Percentiles rank a stretch among this genome's conserved stretches.
Evolutionary conservation across 2,113 vertebrate species (phyloP).

Genomic region (Salvator merianae): DNA sequence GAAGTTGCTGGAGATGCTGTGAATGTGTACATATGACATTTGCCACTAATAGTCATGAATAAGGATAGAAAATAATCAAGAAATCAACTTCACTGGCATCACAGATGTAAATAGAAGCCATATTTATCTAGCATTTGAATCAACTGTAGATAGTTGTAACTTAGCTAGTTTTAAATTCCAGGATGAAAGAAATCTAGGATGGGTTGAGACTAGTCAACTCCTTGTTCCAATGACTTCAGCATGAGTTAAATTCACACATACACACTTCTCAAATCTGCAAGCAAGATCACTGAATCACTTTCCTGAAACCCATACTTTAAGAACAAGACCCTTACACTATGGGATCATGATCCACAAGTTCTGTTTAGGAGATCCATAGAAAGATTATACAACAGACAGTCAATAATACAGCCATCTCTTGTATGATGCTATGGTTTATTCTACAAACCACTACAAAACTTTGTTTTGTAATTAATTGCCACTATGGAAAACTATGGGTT

Average conservation of each 20-base stretch:
- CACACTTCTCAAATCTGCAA: neutral
- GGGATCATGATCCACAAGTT: no score
- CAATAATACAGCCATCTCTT: no score
- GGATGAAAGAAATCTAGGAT: constrained; percentile 3
- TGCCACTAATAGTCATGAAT: neutral
- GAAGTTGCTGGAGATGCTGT: neutral
- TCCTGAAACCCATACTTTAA: no score
- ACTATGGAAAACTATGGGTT: no score
- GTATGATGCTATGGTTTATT: no score
- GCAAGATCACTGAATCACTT: neutral
- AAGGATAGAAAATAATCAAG: neutral
- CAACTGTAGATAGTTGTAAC: neutral
- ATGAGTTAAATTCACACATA: neutral
- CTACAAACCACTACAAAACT: no score
- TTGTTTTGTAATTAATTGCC: no score
- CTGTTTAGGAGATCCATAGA: neutral
- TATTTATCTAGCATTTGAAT: constrained; percentile 4
- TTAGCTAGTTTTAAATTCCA: neutral
- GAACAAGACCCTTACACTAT: neutral
- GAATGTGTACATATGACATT: neutral
- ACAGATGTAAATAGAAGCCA: neutral
- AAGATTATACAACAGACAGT: no score
- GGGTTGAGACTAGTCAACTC: neutral
- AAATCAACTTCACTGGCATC: neutral
- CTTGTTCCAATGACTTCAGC: constrained; percentile 6